Conservation (phyloP, 2,113 vertebrate genomes). For the Chaetops frenatus region DNA sequence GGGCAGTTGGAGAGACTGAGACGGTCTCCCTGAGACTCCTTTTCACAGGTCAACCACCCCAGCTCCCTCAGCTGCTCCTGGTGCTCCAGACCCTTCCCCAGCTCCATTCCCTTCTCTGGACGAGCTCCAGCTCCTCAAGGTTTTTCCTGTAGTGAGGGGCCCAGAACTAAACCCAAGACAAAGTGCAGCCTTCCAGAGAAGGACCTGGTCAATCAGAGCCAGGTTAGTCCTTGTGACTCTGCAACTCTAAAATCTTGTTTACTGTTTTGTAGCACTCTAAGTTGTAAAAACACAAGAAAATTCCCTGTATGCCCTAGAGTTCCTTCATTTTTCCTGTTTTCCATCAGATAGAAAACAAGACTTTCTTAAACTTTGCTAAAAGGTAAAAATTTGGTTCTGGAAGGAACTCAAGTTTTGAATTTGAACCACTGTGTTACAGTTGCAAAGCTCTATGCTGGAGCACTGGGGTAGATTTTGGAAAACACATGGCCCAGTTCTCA, state of each 20-base stretch:
- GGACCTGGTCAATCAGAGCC: not conserved
- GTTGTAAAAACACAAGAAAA: not conserved
- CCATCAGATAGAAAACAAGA: not conserved
- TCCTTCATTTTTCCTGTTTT: not conserved
- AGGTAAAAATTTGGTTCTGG: not conserved
- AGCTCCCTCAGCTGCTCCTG: not conserved
- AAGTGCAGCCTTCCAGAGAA: not conserved
- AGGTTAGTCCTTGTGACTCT: not conserved
- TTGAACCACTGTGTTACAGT: not conserved
- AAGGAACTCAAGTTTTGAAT: not conserved
- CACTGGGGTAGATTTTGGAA: not conserved
- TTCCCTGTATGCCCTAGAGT: not conserved
- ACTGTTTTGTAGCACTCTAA: not conserved
- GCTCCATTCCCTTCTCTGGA: not conserved
- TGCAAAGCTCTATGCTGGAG: not conserved
- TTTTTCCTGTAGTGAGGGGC: too few relatives aligned
- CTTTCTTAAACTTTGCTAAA: not conserved
- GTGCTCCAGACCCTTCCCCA: not conserved
- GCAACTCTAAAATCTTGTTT: not conserved
- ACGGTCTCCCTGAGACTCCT: rapidly evolving
- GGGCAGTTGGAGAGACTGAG: too few relatives aligned
- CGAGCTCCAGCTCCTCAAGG: not conserved
- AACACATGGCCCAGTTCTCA: not conserved
- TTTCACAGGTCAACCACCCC: too few relatives aligned
- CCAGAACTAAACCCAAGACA: not conserved